Percentiles rank a stretch among this genome's conserved stretches.
These are phyloP conservation scores for Aculops lycopersici DNA, from an alignment of 1,140 invertebrate species.

Conservation along the genomic window DNA sequence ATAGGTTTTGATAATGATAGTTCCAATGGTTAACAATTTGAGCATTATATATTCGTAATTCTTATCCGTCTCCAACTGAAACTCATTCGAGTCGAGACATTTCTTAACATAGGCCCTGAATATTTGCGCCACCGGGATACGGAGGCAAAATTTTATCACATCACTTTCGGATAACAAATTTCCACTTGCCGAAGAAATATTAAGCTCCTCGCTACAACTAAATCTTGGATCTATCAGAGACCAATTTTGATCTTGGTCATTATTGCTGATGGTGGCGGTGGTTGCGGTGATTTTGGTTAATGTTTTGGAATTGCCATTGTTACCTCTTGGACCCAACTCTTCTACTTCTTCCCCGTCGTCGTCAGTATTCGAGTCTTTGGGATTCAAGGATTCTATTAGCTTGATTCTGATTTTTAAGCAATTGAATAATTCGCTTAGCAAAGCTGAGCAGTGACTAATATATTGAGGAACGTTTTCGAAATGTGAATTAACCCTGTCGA, in stretches of 20 bases:
- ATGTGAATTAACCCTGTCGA: neutral
- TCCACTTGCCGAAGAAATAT: neutral
- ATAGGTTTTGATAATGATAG: conserved; percentile 7
- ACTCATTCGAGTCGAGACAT: neutral
- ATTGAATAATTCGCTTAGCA: conserved; percentile 5
- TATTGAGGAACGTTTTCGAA: neutral
- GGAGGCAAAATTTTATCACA: conserved; percentile 6
- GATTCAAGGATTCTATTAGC: too few species aligned
- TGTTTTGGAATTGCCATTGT: neutral
- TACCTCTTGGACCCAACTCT: neutral
- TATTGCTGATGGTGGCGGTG: neutral
- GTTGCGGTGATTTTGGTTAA: neutral
- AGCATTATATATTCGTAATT: conserved; percentile 6
- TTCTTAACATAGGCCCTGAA: neutral
- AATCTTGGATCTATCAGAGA: neutral
- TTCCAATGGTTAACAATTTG: conserved; percentile 7
- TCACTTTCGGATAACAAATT: conserved; percentile 8
- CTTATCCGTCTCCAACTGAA: neutral
- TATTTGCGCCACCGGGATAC: conserved; percentile 7
- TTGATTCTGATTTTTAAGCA: conserved; percentile 1
- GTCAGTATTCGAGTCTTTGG: too few species aligned
- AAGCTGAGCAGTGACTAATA: conserved; percentile 5
- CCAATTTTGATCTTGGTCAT: neutral
- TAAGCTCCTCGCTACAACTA: conserved; percentile 5
- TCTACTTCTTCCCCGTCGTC: too few species aligned